phyloP scores from a whole-genome alignment of 2,113 vertebrate species.

The Pluvianellus socialis region DNA sequence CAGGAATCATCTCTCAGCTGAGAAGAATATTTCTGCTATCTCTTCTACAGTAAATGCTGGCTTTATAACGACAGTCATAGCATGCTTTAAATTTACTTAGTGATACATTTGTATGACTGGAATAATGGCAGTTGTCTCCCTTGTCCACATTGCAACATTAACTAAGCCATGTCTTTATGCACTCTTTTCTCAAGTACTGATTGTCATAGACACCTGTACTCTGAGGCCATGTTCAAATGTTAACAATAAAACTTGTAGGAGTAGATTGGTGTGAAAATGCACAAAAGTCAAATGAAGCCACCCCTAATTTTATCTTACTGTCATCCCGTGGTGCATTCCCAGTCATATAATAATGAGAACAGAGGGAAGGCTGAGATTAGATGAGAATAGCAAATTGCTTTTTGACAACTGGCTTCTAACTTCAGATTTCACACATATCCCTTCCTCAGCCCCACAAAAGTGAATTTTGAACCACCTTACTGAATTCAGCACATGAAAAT shows the following conservation, averaged over 20 bases:
- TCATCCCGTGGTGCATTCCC: not conserved
- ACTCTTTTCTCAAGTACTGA: not conserved
- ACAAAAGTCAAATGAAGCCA: conserved; percentile 23
- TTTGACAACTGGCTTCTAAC: conserved; percentile 39
- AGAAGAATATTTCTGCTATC: not conserved
- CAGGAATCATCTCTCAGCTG: not conserved
- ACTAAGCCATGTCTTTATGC: not conserved
- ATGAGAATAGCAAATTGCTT: conserved; percentile 48
- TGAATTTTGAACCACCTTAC: not conserved
- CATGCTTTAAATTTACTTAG: not conserved
- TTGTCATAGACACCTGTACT: not conserved
- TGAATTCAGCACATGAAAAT: not conserved
- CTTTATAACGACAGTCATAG: not conserved
- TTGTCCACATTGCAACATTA: not conserved
- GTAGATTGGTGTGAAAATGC: conserved; percentile 1
- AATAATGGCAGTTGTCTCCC: not conserved
- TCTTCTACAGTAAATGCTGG: not conserved
- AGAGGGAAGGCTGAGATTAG: conserved; percentile 27
- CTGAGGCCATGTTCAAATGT: not conserved
- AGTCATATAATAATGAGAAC: conserved; percentile 5
- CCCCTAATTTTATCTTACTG: conserved; percentile 49
- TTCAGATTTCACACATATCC: not conserved
- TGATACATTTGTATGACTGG: not conserved
- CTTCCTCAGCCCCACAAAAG: not conserved
- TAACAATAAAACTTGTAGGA: not conserved